Evolutionary conservation across 2,888 invertebrate species (phyloP), one percentile per base, ranked within the genome.

Genomic region (Thera obeliscata): DNA sequence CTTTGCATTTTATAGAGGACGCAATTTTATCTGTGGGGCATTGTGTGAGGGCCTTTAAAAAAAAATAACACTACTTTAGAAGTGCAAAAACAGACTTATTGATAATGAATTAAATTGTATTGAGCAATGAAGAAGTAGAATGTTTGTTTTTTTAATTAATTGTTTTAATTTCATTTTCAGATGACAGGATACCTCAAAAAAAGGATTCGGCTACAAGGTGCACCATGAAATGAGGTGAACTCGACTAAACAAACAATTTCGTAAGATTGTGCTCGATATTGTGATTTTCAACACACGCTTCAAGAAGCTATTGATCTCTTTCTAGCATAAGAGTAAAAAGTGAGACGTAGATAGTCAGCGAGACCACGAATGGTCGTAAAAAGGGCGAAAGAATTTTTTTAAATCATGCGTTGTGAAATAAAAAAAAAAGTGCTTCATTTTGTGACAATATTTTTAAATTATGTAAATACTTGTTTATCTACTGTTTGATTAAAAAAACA

Each of bases 121-220:
- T 22, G 22, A 22, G 22, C 22, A 22, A 5, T 41, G 41, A 41
- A 41, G 5, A 41, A 7, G 41, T 41, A 6, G 2, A 41, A 5
- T 41, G 7, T 38, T 38, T 41, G 7, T 2, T 7, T 38, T 41
- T 7, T 41, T 7, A 41, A 41, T 43, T 61, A 65, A 66, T 41
- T 11, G 36, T 38, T 22, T 71, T 66, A 61, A 43, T 78, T 68
- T 78, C 71, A 67, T 74, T 93, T 90, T 38, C 93, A 93, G 93
- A 93, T 93, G 93, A 93, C 93, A 92, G 86, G 87, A 85, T 75
- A 89, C 89, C 84, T 90, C 91, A 91, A 91, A 85, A 91, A 91
- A 85, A 86, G 83, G 87, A 76, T 72, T 89, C 66, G 89, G 91
- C 67, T 90, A 91, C 81, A 88, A 82, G 87, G 89, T 91, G 82